Base-by-base conservation (phyloP, 2,888 invertebrate species). In the Noctua pronuba region DNA sequence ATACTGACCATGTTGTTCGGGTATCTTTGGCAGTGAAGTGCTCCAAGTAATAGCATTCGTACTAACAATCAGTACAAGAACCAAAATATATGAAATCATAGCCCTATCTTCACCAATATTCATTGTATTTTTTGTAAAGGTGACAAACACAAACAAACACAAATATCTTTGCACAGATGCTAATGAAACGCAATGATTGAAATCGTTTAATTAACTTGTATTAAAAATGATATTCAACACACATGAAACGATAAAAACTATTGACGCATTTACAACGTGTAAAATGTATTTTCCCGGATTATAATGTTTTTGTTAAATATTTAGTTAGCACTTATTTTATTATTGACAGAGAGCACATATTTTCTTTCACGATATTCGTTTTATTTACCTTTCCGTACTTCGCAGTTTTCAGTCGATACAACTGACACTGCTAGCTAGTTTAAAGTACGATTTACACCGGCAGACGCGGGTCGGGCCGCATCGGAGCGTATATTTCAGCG, bases 31-130 rank as follows among this genome's bases (percentile, higher is more conserved):
- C 35, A 76, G 35, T 0, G 24, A 7, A 38, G 1, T 65, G 11
- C 70, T 84, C 81, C 83, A 83, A 55, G 21, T 52, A 21, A 84
- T 18, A 68, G 70, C 70, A 71, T 58, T 41, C 5, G 52, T 71
- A 65, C 73, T 35, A 76, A 74, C 60, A 60, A 71, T 65, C 11
- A 85, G 21, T 31, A 41, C 10, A 44, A 72, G 49, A 41, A 60
- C 24, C 24, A 76, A 21, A 31, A 69, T 31, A 38, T 16, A 62
- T 21, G 52, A 62, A 65, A 73, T 3, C 73, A 77, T 74, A 10
- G n/a, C 64, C 62, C 21, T 46, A 10, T 8, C 11, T 49, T 46
- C 28, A 64, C 24, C 4, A 44, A 62, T 70, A 7, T 52, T 49
- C 31, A 28, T 62, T 38, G 1, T 49, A 8, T 18, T 75, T 21